Evolutionary conservation across 2,888 invertebrate genomes (phyloP).

Genomic region (Corbicula japonica): DNA sequence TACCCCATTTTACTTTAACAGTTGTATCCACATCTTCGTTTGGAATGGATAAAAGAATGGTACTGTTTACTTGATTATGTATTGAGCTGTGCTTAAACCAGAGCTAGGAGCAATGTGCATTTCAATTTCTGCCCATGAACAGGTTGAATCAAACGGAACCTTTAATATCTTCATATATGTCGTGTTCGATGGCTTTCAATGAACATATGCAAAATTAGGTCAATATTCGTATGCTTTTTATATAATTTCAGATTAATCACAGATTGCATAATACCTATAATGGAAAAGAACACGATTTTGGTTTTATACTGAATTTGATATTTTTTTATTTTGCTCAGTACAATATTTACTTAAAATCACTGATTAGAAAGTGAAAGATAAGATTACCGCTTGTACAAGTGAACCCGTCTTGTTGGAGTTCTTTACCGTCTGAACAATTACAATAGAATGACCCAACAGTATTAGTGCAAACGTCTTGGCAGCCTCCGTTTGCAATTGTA

Average conservation of each 20-base stretch:
- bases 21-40: not conserved
- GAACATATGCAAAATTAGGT: too few species aligned
- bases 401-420: constrained; percentile 5
- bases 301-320: not conserved
- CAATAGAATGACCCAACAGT: constrained; percentile 24
- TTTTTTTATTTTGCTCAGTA: not conserved
- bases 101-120: too few species aligned
- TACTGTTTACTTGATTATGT: too few species aligned
- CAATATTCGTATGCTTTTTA: not conserved
- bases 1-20: not conserved
- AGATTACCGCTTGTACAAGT: constrained; percentile 26
- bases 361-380: too few species aligned
- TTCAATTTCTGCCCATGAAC: too few species aligned
- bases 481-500: constrained; percentile 30
- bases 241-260: not conserved
- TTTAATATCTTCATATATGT: too few species aligned
- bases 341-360: too few species aligned
- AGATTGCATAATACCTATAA: not conserved
- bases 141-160: too few species aligned
- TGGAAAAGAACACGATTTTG: not conserved
- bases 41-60: not conserved
- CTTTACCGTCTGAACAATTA: constrained; percentile 8
- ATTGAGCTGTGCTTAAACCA: too few species aligned
- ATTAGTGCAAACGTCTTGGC: constrained; percentile 37
- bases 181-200: too few species aligned